Evolutionary conservation across 2,797 vertebrate species (phyloP), one percentile per base, ranked within the genome.

Genomic region (Apogon hyalosoma): DNA sequence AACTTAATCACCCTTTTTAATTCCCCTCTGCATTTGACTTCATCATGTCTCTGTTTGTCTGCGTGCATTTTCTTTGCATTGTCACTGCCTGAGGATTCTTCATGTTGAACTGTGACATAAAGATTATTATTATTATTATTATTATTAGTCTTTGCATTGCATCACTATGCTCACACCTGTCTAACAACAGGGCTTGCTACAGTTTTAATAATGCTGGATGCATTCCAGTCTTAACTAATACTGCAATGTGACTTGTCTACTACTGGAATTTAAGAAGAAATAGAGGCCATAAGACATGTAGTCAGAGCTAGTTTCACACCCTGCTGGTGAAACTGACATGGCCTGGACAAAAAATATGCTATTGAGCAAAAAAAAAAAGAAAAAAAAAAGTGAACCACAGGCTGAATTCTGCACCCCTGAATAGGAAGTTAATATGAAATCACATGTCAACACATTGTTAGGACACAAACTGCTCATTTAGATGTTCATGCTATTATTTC

Each of bases 1-100:
- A 90, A 74, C 69, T 89, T 74, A 86, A 89, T 77, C 78, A 76
- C 75, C 57, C 19, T 54, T n/a, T 69, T 51, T 21, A 69, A 84
- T 80, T 73, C 60, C 46, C 33, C 36, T 73, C 61, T 67, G 39
- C 42, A 14, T 59, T 56, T 14, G 24, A 38, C 31, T 64, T 6
- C 54, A 16, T 49, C 24, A 48, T 15, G 15, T 47, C 43, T 46
- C n/a, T 49, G n/a, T 24, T 41, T 52, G 58, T 42, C 7, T 15
- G 16, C 45, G 38, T 15, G 36, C 2, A 28, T 18, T 24, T 21
- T 43, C 46, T 40, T 49, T 14, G 13, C 33, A 16, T 15, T 16
- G 11, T 16, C 39, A 50, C 55, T 3, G 6, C n/a, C 12, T 51
- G 56, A 31, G 15, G 33, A 42, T 33, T 57, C 24, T 48, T 63